Conservation (phyloP, 2,113 vertebrate species). For the Dicerorhinus sumatrensis region DNA sequence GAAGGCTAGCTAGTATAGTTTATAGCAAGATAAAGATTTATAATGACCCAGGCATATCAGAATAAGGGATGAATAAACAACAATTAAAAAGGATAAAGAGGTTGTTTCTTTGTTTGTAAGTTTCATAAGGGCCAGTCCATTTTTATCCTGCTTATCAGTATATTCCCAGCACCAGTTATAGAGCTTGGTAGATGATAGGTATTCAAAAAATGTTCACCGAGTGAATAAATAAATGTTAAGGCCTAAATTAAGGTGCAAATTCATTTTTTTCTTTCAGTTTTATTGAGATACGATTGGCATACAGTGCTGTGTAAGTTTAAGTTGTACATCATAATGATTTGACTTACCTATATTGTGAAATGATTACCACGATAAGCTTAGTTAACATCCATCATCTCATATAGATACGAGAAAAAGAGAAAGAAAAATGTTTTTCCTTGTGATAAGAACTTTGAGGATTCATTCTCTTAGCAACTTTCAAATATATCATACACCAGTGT, state of each 20-base stretch:
- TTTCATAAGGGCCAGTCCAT: neutral
- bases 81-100: neutral
- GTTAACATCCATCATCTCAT: neutral
- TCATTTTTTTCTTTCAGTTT: neutral
- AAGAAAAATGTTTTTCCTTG: neutral
- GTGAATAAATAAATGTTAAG: neutral
- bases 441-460: neutral
- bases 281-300: neutral
- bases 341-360: neutral
- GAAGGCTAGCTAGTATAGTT: neutral
- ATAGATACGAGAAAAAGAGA: neutral
- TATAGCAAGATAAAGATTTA: neutral
- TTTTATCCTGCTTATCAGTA: neutral
- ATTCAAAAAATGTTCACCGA: neutral
- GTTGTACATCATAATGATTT: neutral
- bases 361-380: neutral
- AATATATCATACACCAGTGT: neutral
- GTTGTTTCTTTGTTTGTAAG: neutral
- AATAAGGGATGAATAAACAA: neutral
- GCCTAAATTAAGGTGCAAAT: neutral
- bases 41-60: neutral
- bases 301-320: neutral
- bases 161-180: neutral
- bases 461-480: neutral
- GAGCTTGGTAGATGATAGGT: neutral